phyloP scores from a whole-genome alignment of 2,113 vertebrate species.

The human (Homo sapiens) region GRCh38 chr2:142636501-142637000 shows the following conservation, averaged over 20 bases:
- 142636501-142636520: background rate
- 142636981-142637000: no score
- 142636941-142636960: background rate
- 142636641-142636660: background rate
- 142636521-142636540: background rate
- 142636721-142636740: fast-evolving
- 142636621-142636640: background rate
- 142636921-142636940: background rate
- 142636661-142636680: background rate
- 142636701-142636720: background rate
- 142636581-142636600: background rate
- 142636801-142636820: background rate
- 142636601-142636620: background rate
- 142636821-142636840: background rate
- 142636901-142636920: background rate
- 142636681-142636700: background rate
- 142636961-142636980: no score
- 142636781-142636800: background rate
- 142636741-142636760: background rate
- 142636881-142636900: background rate
- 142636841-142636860: background rate
- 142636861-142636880: background rate
- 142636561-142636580: background rate
- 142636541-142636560: background rate
- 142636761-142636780: background rate